phyloP scores from a whole-genome alignment of 92 coral and sea anemone genomes.

The Epizoanthus stellaris region DNA sequence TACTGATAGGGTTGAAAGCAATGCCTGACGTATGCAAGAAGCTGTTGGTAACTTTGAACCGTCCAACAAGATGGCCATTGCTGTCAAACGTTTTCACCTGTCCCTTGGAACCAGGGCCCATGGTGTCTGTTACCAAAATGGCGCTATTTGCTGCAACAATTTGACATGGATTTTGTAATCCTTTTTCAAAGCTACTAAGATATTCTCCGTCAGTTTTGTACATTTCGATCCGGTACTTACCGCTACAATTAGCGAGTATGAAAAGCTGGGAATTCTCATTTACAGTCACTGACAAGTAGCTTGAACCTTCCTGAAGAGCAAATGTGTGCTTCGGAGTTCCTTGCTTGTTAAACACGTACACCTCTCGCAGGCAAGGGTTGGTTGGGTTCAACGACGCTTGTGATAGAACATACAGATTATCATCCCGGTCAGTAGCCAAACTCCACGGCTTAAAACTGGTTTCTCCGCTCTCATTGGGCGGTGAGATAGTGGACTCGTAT shows the following conservation, averaged over 20 bases:
- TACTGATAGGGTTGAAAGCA: slow-evolving; percentile 37
- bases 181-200: slow-evolving; percentile 14
- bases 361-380: neutral
- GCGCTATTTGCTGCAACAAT: slow-evolving; percentile 26
- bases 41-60: slow-evolving; percentile 27
- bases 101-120: slow-evolving; percentile 9
- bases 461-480: slow-evolving; percentile 13
- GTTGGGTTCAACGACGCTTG: neutral
- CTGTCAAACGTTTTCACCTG: slow-evolving; percentile 26
- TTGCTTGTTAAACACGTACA: slow-evolving; percentile 48
- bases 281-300: slow-evolving; percentile 30
- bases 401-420: slow-evolving; percentile 41
- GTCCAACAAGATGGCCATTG: slow-evolving; percentile 25
- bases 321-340: slow-evolving; percentile 32
- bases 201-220: slow-evolving; percentile 31
- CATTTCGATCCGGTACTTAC: slow-evolving; percentile 16
- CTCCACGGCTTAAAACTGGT: slow-evolving; percentile 29
- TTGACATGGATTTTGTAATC: neutral
- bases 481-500: slow-evolving; percentile 26
- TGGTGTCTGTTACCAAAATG: slow-evolving; percentile 29
- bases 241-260: slow-evolving; percentile 26
- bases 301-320: slow-evolving; percentile 31
- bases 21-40: slow-evolving; percentile 16
- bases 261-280: slow-evolving; percentile 18
- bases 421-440: slow-evolving; percentile 41